Evolutionary conservation across 2,113 vertebrate genomes (phyloP).

Genomic region (Sylvia atricapilla): DNA sequence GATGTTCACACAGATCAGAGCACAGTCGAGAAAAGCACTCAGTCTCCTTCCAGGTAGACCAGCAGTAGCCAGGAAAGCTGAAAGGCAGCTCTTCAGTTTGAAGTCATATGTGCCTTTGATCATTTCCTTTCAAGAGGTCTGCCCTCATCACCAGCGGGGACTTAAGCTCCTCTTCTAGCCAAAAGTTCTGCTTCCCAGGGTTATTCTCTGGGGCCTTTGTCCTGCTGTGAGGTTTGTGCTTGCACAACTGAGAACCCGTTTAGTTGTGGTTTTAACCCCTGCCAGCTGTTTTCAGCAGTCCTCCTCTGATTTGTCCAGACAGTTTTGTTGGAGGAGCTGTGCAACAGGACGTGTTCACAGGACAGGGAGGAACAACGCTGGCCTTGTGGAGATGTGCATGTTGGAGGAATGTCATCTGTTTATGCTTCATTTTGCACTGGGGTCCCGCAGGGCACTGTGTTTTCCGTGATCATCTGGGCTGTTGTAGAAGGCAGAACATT

Average conservation of each 20-base stretch:
- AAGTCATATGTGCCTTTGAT: not conserved
- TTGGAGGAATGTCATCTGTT: not conserved
- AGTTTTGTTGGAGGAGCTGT: not conserved
- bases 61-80: not conserved
- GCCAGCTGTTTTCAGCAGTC: not conserved
- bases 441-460: fast-evolving
- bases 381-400: not conserved
- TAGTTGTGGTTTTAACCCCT: not conserved
- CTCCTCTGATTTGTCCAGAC: not conserved
- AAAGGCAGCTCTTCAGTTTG: not conserved
- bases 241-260: not conserved
- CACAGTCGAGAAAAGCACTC: not conserved
- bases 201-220: not conserved
- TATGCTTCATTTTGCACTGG: not conserved
- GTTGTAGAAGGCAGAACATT: not conserved
- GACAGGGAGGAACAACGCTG: not conserved
- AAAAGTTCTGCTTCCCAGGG: not conserved
- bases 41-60: not conserved
- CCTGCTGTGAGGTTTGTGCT: not conserved
- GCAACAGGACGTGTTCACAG: not conserved
- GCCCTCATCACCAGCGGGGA: not conserved
- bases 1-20: not conserved
- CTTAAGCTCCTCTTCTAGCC: fast-evolving
- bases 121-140: not conserved
- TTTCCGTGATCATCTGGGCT: not conserved